Percentiles rank a stretch among this genome's conserved stretches.
Conservation (phyloP, 2,797 vertebrate species). For the Caiman crocodilus region DNA sequence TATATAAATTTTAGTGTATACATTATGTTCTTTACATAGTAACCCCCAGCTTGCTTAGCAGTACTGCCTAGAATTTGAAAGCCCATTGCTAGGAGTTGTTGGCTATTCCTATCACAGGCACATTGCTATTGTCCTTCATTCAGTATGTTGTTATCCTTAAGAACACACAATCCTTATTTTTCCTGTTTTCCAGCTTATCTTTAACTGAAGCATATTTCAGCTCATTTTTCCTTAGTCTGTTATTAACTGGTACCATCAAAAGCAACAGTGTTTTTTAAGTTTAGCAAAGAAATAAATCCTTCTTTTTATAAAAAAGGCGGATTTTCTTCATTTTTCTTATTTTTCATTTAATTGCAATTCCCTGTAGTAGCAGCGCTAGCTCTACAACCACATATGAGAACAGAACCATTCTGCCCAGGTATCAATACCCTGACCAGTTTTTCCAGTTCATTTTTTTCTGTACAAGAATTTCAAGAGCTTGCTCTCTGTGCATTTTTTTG, state of each 20-base stretch:
- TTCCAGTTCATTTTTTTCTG: neutral
- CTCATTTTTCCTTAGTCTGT: slow-evolving; percentile 3
- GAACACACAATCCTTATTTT: neutral
- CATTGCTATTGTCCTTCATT: neutral
- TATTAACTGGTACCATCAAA: neutral
- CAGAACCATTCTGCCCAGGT: neutral
- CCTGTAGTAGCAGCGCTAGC: neutral
- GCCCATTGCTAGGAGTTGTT: neutral
- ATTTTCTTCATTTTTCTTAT: neutral
- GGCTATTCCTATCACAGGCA: neutral
- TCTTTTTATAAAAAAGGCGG: neutral
- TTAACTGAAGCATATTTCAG: neutral
- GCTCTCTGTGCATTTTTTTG: neutral
- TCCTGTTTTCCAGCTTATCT: neutral
- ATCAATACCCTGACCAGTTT: neutral
- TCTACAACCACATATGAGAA: neutral
- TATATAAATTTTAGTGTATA: neutral
- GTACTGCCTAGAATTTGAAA: neutral
- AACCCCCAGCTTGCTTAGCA: neutral
- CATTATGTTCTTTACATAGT: neutral
- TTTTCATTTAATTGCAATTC: neutral
- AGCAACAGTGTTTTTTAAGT: neutral
- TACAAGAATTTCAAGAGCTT: slow-evolving; percentile 2
- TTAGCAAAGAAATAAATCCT: neutral
- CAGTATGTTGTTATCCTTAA: neutral